phyloP scores from a whole-genome alignment of 1,140 invertebrate genomes.

The Megalopta genalis region DNA sequence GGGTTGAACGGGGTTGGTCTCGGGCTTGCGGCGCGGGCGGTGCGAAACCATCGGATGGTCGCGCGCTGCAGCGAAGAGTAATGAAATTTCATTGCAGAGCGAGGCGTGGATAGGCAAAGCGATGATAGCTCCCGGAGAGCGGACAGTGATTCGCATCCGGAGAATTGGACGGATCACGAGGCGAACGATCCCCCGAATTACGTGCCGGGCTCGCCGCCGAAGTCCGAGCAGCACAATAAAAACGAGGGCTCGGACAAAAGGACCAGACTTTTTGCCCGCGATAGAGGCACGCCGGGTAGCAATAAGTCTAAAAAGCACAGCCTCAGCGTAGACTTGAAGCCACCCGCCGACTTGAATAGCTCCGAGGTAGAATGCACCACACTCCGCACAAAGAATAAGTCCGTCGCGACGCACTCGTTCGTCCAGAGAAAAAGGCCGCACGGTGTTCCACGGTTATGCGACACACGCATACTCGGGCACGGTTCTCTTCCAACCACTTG shows the following conservation, averaged over 20 bases:
- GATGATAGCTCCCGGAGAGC: constrained; percentile 84
- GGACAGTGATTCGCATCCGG: constrained; percentile 83
- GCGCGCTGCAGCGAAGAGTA: constrained; percentile 32
- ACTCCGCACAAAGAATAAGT: neutral
- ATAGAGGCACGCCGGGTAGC: constrained; percentile 80
- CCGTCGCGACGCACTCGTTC: neutral
- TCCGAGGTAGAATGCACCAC: constrained; percentile 68
- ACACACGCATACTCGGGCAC: too few species aligned
- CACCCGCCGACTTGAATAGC: constrained; percentile 72
- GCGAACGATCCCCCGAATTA: constrained; percentile 81
- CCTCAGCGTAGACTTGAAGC: constrained; percentile 80
- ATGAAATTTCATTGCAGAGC: constrained; percentile 75
- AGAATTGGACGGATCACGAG: constrained; percentile 82
- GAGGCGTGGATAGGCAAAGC: constrained; percentile 81
- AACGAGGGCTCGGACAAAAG: constrained; percentile 68
- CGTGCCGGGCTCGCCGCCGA: constrained; percentile 78
- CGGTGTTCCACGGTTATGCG: too few species aligned
- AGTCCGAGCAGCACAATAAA: constrained; percentile 69
- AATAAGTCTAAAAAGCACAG: constrained; percentile 88
- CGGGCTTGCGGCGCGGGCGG: neutral
- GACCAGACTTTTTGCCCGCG: constrained; percentile 74
- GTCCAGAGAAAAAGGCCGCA: too few species aligned
- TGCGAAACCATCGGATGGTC: neutral
- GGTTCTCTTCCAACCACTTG: too few species aligned
- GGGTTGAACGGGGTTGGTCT: neutral